Evolutionary conservation across 2,797 vertebrate species (phyloP).

Genomic region (Chelon labrosus): DNA sequence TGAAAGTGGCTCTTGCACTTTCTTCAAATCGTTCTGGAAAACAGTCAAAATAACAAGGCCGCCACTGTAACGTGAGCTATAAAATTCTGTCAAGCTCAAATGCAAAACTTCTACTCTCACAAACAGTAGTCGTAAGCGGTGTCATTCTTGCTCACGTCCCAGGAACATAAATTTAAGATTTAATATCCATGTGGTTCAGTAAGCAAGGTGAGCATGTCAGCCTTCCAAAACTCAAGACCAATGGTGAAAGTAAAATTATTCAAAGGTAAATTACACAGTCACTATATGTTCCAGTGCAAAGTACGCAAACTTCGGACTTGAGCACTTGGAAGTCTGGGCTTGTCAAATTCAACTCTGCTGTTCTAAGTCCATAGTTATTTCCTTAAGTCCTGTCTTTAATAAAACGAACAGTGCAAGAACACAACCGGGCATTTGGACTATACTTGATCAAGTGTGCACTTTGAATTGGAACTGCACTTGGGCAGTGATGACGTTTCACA

Average conservation of each 20-base stretch:
- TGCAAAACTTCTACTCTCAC: conserved; percentile 24
- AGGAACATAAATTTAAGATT: conserved; percentile 1
- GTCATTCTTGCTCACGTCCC: not conserved
- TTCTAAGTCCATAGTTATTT: too few relatives aligned
- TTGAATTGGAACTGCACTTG: too few relatives aligned
- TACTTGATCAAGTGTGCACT: too few relatives aligned
- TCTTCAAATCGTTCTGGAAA: conserved; percentile 23
- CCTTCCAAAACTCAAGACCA: conserved; percentile 28
- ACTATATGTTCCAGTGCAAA: not conserved
- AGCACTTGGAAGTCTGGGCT: too few relatives aligned
- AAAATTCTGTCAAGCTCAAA: conserved; percentile 5
- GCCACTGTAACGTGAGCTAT: not conserved
- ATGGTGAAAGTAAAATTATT: not conserved
- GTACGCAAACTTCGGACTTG: too few relatives aligned
- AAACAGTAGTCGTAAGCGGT: not conserved
- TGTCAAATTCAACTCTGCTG: too few relatives aligned
- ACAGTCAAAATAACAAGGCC: conserved; percentile 32
- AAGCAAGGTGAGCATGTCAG: not conserved
- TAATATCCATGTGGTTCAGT: too few relatives aligned
- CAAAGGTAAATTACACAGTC: not conserved
- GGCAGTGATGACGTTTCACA: too few relatives aligned
- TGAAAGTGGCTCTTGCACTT: conserved; percentile 21
- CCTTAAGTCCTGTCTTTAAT: too few relatives aligned
- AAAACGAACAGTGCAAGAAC: too few relatives aligned
- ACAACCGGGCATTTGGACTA: too few relatives aligned